These are phyloP conservation scores for Taenioides sp. DNA, from an alignment of 2,797 vertebrate species.

Conservation along the genomic window DNA sequence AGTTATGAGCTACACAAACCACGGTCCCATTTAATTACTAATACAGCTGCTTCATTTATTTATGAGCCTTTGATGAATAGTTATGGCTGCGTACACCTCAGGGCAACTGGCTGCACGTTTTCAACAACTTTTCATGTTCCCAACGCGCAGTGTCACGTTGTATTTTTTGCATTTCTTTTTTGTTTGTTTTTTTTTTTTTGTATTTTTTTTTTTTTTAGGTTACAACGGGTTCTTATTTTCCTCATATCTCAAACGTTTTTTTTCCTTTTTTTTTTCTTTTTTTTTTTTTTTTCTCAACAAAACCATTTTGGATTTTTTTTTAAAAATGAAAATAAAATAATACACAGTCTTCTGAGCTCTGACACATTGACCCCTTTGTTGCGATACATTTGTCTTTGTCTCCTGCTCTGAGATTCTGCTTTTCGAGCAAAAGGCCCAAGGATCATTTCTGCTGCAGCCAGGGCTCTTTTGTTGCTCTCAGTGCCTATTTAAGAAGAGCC, in stretches of 20 bases:
- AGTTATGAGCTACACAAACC: constrained; percentile 34
- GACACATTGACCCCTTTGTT: background rate
- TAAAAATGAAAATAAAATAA: background rate
- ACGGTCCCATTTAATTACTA: constrained; percentile 10
- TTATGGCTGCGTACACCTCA: background rate
- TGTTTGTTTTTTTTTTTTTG: background rate
- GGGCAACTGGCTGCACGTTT: background rate
- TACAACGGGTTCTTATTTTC: no score
- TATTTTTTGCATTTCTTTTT: constrained; percentile 12
- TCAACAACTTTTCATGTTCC: background rate
- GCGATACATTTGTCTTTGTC: background rate
- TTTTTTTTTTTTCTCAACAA: background rate
- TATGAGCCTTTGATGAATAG: constrained; percentile 12
- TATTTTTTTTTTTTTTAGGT: no score
- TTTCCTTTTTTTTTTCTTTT: no score
- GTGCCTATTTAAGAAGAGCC: no score
- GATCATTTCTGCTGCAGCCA: background rate
- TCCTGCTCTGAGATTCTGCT: background rate
- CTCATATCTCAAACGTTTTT: no score
- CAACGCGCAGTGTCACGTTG: background rate
- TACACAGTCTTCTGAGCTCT: background rate
- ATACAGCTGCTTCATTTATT: constrained; percentile 16
- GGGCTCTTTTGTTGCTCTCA: background rate
- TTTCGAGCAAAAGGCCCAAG: no score
- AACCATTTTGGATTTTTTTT: background rate